Percentiles rank a stretch among this genome's conserved stretches.
These are phyloP conservation scores for Drosophila ambigua DNA, from an alignment of 1,140 invertebrate genomes.

Conservation along the genomic window DNA sequence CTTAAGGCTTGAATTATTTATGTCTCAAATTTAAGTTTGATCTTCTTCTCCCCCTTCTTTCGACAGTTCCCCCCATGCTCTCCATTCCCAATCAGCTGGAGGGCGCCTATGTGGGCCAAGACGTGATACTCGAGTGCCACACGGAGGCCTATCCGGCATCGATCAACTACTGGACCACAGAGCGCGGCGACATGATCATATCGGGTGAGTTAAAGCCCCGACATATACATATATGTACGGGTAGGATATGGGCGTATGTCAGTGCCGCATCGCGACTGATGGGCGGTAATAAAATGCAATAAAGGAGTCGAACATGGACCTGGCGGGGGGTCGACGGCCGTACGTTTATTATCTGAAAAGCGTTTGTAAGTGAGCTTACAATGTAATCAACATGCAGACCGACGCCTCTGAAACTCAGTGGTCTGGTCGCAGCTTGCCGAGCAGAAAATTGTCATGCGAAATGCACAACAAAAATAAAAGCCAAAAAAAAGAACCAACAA, in stretches of 20 bases:
- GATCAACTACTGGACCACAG: constrained; percentile 95
- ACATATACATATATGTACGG: neutral
- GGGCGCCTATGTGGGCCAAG: constrained; percentile 91
- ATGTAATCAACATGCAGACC: constrained; percentile 60
- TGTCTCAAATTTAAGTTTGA: neutral
- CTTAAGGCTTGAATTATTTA: neutral
- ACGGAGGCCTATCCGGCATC: constrained; percentile 95
- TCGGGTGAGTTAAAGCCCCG: constrained; percentile 88
- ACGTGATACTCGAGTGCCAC: constrained; percentile 92
- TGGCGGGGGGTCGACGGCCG: neutral
- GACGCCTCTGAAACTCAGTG: constrained; percentile 12
- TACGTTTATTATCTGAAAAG: constrained; percentile 60
- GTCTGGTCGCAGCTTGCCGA: neutral
- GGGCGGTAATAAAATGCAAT: constrained; percentile 21
- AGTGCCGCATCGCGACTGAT: neutral
- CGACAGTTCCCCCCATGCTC: constrained; percentile 93
- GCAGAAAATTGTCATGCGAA: constrained; percentile 59
- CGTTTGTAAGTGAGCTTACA: constrained; percentile 69
- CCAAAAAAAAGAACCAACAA: constrained; percentile 2
- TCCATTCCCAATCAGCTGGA: constrained; percentile 94
- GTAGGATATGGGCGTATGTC: neutral
- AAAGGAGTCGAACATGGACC: constrained; percentile 15
- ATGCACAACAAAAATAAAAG: constrained; percentile 6
- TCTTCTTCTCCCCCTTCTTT: neutral
- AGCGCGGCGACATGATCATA: constrained; percentile 93